Evolutionary conservation across 2,888 invertebrate species (phyloP).

Genomic region (Plebejus melissa): DNA sequence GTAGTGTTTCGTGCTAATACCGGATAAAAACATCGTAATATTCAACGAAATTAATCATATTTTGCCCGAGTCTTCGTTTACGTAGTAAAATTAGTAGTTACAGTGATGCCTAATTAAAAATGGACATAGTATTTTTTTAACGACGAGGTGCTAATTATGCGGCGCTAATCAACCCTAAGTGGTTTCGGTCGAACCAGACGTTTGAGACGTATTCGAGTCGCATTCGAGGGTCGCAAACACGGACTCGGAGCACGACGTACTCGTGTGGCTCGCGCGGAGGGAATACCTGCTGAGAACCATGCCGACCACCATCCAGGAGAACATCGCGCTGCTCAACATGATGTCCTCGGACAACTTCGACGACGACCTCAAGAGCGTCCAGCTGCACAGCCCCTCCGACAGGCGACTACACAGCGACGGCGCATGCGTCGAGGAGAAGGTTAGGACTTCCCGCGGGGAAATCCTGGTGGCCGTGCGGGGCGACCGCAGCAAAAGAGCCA

Average conservation of each 20-base stretch:
- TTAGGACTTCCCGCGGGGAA: conserved; percentile 94
- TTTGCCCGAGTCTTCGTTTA: background rate
- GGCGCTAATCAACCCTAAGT: conserved; percentile 39
- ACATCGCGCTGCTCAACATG: conserved; percentile 81
- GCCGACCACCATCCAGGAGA: conserved; percentile 67
- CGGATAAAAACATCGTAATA: background rate
- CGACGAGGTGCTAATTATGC: conserved; percentile 31
- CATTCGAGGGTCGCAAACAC: conserved; percentile 37
- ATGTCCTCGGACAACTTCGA: conserved; percentile 89
- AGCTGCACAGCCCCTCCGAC: conserved; percentile 90
- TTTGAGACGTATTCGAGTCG: background rate
- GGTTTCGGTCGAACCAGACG: conserved; percentile 31
- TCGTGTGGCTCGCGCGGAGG: conserved; percentile 27
- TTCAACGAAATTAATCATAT: conserved; percentile 11
- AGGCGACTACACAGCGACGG: conserved; percentile 76
- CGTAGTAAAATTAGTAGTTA: background rate
- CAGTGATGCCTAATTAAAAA: conserved; percentile 22
- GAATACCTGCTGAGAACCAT: conserved; percentile 46
- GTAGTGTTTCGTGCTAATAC: conserved; percentile 15
- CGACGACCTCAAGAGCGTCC: conserved; percentile 94
- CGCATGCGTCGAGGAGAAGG: conserved; percentile 83
- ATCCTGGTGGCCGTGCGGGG: conserved; percentile 97
- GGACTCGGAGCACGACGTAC: conserved; percentile 33
- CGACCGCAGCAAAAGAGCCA: conserved; percentile 93
- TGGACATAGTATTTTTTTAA: conserved; percentile 33